phyloP scores from a whole-genome alignment of 2,888 invertebrate genomes.

The Hybos culiciformis region DNA sequence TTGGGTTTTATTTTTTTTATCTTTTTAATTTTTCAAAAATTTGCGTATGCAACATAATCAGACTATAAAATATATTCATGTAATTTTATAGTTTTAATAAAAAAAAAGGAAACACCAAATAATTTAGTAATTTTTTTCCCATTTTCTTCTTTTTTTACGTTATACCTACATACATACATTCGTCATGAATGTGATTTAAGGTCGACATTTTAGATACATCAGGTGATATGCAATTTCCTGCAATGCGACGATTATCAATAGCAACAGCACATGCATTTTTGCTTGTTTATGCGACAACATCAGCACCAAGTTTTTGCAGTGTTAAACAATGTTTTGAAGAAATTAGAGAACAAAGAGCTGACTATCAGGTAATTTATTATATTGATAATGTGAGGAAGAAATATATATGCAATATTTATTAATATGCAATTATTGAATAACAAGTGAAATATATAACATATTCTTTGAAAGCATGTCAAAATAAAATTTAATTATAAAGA shows the following conservation, averaged over 20 bases:
- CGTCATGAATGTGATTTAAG: conserved; percentile 22
- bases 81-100: not conserved
- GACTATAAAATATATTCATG: not conserved
- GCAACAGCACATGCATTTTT: conserved; percentile 81
- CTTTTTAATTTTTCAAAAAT: too few species aligned
- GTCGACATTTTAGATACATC: conserved; percentile 71
- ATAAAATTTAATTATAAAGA: too few species aligned
- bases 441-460: too few species aligned
- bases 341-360: conserved; percentile 65
- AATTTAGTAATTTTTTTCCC: not conserved
- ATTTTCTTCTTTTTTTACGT: not conserved
- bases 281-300: conserved; percentile 69
- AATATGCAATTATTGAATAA: too few species aligned
- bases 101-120: not conserved
- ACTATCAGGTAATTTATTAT: conserved; percentile 41
- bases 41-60: too few species aligned
- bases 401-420: too few species aligned
- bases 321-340: conserved; percentile 67
- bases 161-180: too few species aligned
- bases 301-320: conserved; percentile 55
- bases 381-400: too few species aligned
- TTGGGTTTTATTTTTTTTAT: too few species aligned
- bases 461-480: too few species aligned
- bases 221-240: conserved; percentile 80
- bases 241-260: conserved; percentile 76